Percentiles rank a stretch among this genome's conserved stretches.
phyloP scores from a whole-genome alignment of 2,113 vertebrate genomes.

The Elachura formosa region DNA sequence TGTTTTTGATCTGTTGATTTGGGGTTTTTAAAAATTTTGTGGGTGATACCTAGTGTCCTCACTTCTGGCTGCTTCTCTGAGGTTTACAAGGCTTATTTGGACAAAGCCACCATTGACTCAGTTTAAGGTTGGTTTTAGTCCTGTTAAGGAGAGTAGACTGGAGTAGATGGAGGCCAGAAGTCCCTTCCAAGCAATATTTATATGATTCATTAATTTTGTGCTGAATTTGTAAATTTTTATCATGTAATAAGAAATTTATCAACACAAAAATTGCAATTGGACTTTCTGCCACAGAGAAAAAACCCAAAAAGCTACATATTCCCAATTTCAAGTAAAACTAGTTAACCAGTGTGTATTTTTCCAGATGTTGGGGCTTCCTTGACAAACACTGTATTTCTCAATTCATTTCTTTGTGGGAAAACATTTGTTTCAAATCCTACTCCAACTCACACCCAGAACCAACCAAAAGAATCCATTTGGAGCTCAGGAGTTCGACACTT shows the following conservation, averaged over 20 bases:
- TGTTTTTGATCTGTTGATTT: neutral
- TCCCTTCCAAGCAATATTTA: neutral
- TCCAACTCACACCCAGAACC: neutral
- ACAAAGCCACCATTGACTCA: neutral
- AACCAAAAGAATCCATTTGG: neutral
- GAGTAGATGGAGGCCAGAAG: neutral
- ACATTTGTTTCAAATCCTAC: neutral
- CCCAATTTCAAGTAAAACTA: neutral
- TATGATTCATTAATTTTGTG: neutral
- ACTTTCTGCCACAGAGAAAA: neutral
- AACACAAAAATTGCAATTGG: neutral
- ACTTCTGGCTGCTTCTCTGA: neutral
- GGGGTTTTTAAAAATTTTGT: neutral
- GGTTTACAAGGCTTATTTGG: neutral
- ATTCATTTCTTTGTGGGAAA: neutral
- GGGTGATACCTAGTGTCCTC: neutral
- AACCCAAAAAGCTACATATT: rapidly evolving
- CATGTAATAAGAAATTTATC: neutral
- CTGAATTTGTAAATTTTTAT: neutral
- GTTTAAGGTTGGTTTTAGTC: neutral
- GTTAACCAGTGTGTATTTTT: neutral
- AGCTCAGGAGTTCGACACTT: neutral
- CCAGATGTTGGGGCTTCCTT: neutral
- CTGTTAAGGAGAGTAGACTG: neutral
- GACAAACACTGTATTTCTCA: neutral